phyloP scores from a whole-genome alignment of 2,113 vertebrate species.

The Eulacestoma nigropectus region DNA sequence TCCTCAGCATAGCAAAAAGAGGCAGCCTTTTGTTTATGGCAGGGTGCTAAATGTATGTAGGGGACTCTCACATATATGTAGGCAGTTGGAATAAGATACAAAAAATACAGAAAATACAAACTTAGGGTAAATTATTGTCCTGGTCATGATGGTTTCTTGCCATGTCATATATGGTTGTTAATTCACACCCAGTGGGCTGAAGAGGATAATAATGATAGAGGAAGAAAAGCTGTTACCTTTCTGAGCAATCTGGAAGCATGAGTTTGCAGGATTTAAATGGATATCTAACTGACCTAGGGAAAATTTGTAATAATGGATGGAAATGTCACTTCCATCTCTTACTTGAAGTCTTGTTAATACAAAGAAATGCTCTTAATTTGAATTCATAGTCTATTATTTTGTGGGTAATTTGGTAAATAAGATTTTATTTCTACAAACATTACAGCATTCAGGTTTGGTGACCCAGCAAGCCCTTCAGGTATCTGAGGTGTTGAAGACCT shows the following conservation, averaged over 20 bases:
- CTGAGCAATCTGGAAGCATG: neutral
- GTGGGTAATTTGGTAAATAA: neutral
- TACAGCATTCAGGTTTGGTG: neutral
- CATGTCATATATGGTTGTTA: neutral
- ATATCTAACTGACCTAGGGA: neutral
- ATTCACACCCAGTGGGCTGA: neutral
- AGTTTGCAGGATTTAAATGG: neutral
- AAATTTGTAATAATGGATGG: neutral
- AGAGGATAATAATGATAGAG: neutral
- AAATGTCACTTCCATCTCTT: neutral
- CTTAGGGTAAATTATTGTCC: neutral
- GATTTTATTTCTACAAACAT: neutral
- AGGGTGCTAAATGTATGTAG: neutral
- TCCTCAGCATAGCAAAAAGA: neutral
- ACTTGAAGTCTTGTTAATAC: neutral
- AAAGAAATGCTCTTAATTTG: neutral
- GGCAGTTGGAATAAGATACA: neutral
- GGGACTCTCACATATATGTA: neutral
- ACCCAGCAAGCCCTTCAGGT: neutral
- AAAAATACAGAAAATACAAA: neutral
- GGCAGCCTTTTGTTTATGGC: neutral
- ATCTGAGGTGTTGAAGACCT: neutral
- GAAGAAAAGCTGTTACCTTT: neutral
- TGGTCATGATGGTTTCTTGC: neutral
- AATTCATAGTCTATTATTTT: neutral